A percentile compares a stretch with the other conserved stretches of the same genome.
These are phyloP conservation scores for Cheilosia variabilis DNA, from an alignment of 2,888 invertebrate species.

Conservation along the genomic window DNA sequence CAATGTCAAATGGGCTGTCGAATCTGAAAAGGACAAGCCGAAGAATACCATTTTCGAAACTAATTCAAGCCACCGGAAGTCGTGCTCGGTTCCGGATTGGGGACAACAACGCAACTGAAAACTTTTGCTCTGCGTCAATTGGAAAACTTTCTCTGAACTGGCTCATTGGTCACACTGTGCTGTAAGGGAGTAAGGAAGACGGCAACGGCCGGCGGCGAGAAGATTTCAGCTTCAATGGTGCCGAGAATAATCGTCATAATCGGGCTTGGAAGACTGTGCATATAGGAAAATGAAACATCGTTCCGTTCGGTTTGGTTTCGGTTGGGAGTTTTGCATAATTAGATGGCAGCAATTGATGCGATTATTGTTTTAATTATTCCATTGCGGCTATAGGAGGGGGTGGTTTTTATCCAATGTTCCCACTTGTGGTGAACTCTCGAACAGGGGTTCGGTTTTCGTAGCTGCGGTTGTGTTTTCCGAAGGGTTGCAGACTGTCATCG, in stretches of 20 bases:
- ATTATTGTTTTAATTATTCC: constrained; percentile 60
- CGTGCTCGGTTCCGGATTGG: constrained; percentile 43
- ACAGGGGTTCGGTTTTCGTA: neutral
- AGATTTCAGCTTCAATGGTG: neutral
- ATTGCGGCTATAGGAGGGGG: constrained; percentile 18
- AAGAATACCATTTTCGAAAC: constrained; percentile 56
- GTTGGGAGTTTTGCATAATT: constrained; percentile 50
- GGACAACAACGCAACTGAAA: constrained; percentile 15
- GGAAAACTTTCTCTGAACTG: constrained; percentile 27
- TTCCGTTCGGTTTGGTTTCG: constrained; percentile 3
- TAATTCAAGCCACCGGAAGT: constrained; percentile 69
- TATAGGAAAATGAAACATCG: constrained; percentile 8
- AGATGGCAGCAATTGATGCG: constrained; percentile 55
- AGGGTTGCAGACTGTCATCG: constrained; percentile 11
- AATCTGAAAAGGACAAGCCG: constrained; percentile 9
- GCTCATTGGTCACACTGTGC: constrained; percentile 15
- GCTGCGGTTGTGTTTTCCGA: neutral
- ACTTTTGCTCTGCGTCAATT: constrained; percentile 47
- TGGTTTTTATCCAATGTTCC: neutral
- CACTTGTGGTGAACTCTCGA: neutral
- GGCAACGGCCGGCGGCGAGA: too few relatives aligned
- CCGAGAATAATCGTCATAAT: constrained; percentile 50
- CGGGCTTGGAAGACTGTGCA: constrained; percentile 12
- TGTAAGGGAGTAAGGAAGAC: neutral
- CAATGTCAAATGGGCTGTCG: constrained; percentile 57